Percentiles rank a stretch among this genome's conserved stretches.
These are phyloP conservation scores for Passer montanus DNA, from an alignment of 2,113 vertebrate species.

Conservation along the genomic window DNA sequence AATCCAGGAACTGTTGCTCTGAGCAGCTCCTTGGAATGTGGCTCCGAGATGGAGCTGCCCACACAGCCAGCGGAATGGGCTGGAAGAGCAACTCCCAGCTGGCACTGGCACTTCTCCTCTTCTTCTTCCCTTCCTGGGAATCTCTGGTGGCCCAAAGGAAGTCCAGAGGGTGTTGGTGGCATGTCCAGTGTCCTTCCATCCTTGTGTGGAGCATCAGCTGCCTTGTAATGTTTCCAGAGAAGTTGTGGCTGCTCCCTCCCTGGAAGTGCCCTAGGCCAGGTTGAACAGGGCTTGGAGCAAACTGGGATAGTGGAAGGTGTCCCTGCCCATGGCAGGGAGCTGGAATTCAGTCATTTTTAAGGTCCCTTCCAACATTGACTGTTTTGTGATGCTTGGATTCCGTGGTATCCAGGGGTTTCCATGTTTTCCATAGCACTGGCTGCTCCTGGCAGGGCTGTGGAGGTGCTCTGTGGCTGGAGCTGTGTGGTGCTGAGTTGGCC, in stretches of 20 bases:
- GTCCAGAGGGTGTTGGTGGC: fast-evolving
- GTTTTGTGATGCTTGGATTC: not conserved
- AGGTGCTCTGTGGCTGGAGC: not conserved
- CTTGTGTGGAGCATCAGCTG: not conserved
- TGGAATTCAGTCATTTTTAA: not conserved
- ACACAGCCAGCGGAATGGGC: not conserved
- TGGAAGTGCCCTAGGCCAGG: not conserved
- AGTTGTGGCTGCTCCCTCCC: not conserved
- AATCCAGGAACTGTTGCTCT: not conserved
- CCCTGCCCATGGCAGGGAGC: not conserved
- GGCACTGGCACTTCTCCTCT: not conserved
- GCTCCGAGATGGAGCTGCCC: slow-evolving; percentile 28
- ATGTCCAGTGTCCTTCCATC: not conserved
- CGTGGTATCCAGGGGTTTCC: not conserved
- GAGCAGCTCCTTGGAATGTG: not conserved
- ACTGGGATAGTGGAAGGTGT: not conserved
- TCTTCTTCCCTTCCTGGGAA: not conserved
- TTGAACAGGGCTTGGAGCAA: not conserved
- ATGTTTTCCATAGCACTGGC: fast-evolving
- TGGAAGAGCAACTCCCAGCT: not conserved
- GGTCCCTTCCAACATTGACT: not conserved
- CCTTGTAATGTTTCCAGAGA: not conserved
- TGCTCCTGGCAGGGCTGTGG: not conserved
- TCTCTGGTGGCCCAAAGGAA: not conserved
- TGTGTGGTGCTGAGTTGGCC: fast-evolving